phyloP scores from a whole-genome alignment of 2,888 invertebrate species.

The Heteropelma amictum region DNA sequence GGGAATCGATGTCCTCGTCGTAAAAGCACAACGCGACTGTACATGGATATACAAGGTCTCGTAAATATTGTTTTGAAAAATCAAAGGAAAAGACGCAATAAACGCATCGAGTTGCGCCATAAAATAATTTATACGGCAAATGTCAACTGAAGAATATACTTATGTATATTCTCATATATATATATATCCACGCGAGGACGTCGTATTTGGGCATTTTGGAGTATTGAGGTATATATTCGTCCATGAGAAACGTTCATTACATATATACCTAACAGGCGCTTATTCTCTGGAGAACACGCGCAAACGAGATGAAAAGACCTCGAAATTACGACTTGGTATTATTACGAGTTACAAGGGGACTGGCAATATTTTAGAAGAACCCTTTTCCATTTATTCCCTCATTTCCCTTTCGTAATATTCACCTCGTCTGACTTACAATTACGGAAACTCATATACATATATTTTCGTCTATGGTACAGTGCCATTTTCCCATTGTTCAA shows the following conservation, averaged over 20 bases:
- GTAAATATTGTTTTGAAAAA: conserved; percentile 41
- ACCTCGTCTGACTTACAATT: conserved; percentile 1
- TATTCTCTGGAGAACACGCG: conserved; percentile 22
- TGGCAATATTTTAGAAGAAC: conserved; percentile 37
- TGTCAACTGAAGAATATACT: neutral
- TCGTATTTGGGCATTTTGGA: conserved; percentile 10
- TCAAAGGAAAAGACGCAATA: conserved; percentile 37
- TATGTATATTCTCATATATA: neutral
- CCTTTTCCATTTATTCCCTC: conserved; percentile 7
- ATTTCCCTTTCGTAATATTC: conserved; percentile 10
- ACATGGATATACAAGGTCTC: too few relatives aligned
- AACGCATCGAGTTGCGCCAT: conserved; percentile 51
- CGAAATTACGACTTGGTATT: conserved; percentile 49
- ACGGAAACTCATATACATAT: neutral
- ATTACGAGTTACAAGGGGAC: conserved; percentile 40
- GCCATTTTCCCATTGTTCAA: conserved; percentile 33
- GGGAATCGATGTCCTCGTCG: conserved; percentile 19
- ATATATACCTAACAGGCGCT: neutral
- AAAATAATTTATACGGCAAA: conserved; percentile 57
- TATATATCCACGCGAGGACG: conserved; percentile 4
- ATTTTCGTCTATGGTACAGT: neutral
- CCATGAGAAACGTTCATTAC: conserved; percentile 3
- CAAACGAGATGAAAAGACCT: conserved; percentile 18
- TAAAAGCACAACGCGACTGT: conserved; percentile 37
- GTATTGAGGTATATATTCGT: neutral